Conservation (phyloP, 2,888 invertebrate species). For the Folsomia candida region DNA sequence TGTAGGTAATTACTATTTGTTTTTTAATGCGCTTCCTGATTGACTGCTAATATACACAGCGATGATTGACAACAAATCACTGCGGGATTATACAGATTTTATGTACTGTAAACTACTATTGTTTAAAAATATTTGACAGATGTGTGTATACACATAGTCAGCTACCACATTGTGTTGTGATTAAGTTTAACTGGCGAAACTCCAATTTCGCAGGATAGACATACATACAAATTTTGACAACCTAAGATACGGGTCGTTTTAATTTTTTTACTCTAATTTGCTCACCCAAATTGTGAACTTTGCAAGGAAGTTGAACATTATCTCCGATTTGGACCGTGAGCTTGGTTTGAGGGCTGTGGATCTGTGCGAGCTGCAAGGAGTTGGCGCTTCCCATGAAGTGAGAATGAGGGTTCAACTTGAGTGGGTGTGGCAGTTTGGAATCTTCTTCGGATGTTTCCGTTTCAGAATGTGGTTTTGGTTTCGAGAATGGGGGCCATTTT, state of each 20-base stretch:
- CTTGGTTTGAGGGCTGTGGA: slow-evolving; percentile 42
- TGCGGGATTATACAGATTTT: background rate
- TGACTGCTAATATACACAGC: background rate
- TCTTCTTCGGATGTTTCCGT: background rate
- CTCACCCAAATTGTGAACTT: slow-evolving; percentile 67
- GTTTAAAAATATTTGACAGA: background rate
- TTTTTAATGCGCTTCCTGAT: background rate
- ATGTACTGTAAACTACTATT: background rate
- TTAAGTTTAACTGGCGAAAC: no score
- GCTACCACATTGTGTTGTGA: no score
- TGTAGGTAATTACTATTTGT: background rate
- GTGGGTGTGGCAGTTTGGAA: background rate
- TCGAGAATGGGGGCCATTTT: slow-evolving; percentile 13
- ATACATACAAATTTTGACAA: no score
- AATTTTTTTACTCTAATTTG: no score
- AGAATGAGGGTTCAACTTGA: background rate
- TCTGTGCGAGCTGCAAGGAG: slow-evolving; percentile 26
- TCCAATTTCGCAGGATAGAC: no score
- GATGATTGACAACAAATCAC: background rate
- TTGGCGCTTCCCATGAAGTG: background rate
- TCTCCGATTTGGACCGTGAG: slow-evolving; percentile 55
- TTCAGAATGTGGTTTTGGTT: background rate
- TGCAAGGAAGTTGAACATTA: slow-evolving; percentile 74
- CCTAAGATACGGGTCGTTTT: no score
- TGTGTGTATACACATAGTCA: no score